Conservation (phyloP, 2,888 invertebrate species). For the Pocota personata region DNA sequence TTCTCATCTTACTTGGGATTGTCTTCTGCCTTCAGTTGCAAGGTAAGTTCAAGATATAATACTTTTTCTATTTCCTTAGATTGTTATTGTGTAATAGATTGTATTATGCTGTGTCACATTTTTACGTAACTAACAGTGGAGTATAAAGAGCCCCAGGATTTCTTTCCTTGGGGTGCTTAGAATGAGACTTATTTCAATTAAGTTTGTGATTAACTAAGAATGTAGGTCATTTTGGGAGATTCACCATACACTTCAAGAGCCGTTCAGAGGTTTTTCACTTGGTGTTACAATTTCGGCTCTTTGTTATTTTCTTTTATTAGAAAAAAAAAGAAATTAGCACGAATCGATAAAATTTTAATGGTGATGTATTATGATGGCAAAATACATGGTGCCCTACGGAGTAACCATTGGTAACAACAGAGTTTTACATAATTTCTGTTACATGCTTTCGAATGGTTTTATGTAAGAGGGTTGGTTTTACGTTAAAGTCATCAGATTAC, state of each 20-base stretch:
- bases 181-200: constrained; percentile 12
- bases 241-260: constrained; percentile 6
- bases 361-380: constrained; percentile 10
- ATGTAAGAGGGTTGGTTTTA: background rate
- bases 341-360: constrained; percentile 51
- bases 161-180: background rate
- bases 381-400: background rate
- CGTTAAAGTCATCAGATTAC: background rate
- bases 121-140: constrained; percentile 36
- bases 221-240: constrained; percentile 24
- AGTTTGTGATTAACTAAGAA: constrained; percentile 5
- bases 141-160: no score
- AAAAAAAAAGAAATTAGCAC: constrained; percentile 23
- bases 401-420: constrained; percentile 43
- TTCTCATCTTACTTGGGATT: constrained; percentile 80
- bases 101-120: background rate
- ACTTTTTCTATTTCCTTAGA: background rate
- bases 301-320: background rate
- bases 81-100: constrained; percentile 23
- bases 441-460: constrained; percentile 1
- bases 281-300: background rate
- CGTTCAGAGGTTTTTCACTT: background rate
- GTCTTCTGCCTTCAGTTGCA: constrained; percentile 79
- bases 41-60: constrained; percentile 76
- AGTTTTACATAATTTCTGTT: constrained; percentile 31